These are phyloP conservation scores for Neosilurus mollespiculum DNA, from an alignment of 2,797 vertebrate genomes.

Conservation along the genomic window DNA sequence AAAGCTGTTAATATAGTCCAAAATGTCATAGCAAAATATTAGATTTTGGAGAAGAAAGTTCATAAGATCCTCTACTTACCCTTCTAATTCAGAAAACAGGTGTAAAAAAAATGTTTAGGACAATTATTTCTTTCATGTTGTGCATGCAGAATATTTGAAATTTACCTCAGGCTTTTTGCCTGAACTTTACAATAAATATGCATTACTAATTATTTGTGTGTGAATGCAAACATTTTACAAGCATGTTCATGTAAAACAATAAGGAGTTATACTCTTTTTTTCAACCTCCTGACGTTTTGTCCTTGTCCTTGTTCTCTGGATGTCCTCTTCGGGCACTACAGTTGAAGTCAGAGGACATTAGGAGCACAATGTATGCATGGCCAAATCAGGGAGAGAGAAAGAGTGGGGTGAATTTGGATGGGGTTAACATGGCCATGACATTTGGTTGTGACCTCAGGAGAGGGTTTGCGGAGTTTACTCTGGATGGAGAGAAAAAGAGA, in stretches of 20 bases:
- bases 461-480: conserved; percentile 47
- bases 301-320: conserved; percentile 38
- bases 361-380: conserved; percentile 52
- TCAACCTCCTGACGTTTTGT: conserved; percentile 10
- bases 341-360: conserved; percentile 47
- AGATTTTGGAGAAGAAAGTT: neutral
- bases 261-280: neutral
- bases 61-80: neutral
- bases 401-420: conserved; percentile 52
- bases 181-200: neutral
- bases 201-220: neutral
- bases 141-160: neutral
- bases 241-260: neutral
- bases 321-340: conserved; percentile 48
- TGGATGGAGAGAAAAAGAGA: conserved; percentile 18
- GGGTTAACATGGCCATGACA: conserved; percentile 53
- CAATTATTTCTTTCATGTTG: neutral
- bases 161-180: neutral
- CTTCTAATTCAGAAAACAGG: neutral
- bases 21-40: neutral
- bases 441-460: conserved; percentile 54
- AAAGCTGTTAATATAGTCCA: neutral
- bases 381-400: conserved; percentile 53
- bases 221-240: neutral
- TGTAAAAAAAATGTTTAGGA: neutral